Evolutionary conservation across 2,113 vertebrate species (phyloP).

Genomic region (Willisornis vidua): DNA sequence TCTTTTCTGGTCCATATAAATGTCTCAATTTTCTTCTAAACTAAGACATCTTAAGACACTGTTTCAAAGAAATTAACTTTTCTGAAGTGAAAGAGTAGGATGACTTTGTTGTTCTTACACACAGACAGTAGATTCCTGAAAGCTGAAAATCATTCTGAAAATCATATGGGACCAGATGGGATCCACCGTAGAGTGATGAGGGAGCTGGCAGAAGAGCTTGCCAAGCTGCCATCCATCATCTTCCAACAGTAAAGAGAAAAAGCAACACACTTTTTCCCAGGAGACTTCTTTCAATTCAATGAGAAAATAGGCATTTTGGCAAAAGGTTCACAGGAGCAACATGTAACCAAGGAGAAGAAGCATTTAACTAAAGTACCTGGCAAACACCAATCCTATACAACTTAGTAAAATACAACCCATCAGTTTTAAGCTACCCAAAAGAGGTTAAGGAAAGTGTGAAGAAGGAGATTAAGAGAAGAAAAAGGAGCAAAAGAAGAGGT

Average conservation of each 20-base stretch:
- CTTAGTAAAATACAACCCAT: background rate
- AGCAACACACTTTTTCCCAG: background rate
- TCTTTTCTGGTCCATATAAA: no score
- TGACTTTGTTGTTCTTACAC: background rate
- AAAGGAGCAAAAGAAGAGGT: background rate
- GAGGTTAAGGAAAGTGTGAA: background rate
- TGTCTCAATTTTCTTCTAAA: no score
- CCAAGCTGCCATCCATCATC: no score
- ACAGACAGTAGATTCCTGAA: background rate
- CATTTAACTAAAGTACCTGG: background rate
- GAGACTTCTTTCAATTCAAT: background rate
- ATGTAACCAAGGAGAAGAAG: background rate
- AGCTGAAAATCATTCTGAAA: background rate
- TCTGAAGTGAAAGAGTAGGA: background rate
- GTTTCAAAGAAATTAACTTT: background rate
- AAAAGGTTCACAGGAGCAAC: background rate
- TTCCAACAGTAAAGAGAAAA: background rate
- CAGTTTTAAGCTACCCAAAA: background rate
- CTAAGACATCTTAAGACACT: no score
- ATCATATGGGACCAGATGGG: no score
- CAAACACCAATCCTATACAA: background rate
- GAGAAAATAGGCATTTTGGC: background rate
- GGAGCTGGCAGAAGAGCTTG: no score
- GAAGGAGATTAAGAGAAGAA: background rate
- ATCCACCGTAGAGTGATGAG: no score